phyloP scores from a whole-genome alignment of 2,113 vertebrate species.

The Saimiri boliviensis region DNA sequence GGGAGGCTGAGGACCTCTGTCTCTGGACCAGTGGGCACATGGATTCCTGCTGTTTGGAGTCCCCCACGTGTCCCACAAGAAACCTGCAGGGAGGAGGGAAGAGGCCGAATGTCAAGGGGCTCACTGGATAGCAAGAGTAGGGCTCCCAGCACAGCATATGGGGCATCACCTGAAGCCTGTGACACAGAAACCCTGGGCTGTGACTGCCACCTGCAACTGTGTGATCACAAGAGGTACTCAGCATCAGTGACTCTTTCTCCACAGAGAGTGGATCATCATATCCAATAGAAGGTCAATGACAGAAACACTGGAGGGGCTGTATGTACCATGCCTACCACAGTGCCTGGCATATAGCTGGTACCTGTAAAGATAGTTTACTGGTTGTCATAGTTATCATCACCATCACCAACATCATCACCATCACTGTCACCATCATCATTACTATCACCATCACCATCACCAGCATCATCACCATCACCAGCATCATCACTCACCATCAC shows the following conservation, averaged over 20 bases:
- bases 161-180: not conserved
- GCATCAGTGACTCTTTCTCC: not conserved
- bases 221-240: not conserved
- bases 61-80: no score
- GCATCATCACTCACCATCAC: fast-evolving
- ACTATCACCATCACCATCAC: fast-evolving
- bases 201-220: not conserved
- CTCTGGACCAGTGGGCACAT: not conserved
- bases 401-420: not conserved
- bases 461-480: fast-evolving
- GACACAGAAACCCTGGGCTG: not conserved
- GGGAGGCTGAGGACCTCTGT: not conserved
- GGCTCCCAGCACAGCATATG: not conserved
- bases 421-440: not conserved
- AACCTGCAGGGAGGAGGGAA: not conserved
- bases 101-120: not conserved
- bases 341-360: not conserved
- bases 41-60: not conserved
- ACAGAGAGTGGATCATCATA: not conserved
- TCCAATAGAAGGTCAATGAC: not conserved
- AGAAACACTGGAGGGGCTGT: not conserved
- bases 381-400: not conserved
- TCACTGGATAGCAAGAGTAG: not conserved
- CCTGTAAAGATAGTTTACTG: not conserved
- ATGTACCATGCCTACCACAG: not conserved